A percentile compares a stretch with the other conserved stretches of the same genome.
Conservation (phyloP, 2,113 vertebrate genomes). For the Pelobates fuscus region DNA sequence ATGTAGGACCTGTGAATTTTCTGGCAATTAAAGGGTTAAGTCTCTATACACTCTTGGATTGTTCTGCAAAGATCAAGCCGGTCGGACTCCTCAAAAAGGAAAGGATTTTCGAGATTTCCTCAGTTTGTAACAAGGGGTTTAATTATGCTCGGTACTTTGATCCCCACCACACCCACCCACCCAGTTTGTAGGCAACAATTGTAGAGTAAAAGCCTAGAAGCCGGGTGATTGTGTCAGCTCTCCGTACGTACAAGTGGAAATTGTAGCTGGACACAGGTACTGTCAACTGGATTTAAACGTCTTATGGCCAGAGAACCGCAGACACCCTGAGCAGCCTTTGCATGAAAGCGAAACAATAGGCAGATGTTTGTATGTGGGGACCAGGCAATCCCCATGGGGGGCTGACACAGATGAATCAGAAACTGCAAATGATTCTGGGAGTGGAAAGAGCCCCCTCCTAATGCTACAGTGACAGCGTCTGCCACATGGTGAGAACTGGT, state of each 20-base stretch:
- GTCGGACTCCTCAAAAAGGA: no score
- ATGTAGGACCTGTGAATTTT: no score
- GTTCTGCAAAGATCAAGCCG: no score
- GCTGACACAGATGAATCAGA: not conserved
- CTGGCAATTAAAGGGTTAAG: no score
- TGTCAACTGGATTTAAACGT: not conserved
- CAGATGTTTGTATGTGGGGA: slow-evolving; percentile 13
- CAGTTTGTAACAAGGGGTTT: no score
- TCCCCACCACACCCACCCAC: no score
- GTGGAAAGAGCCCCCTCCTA: slow-evolving; percentile 1
- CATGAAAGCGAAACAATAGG: slow-evolving; percentile 31
- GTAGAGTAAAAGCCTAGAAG: not conserved
- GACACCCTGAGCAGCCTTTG: not conserved
- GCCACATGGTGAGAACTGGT: slow-evolving; percentile 20
- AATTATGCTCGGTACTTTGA: no score
- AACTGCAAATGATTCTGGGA: not conserved
- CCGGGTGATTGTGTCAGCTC: no score
- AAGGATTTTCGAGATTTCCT: no score
- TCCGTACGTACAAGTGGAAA: no score
- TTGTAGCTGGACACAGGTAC: slow-evolving; percentile 1
- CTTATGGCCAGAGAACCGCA: not conserved
- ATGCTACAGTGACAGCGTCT: slow-evolving; percentile 18
- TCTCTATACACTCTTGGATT: no score
- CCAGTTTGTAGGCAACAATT: not conserved
- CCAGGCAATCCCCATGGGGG: not conserved